Evolutionary conservation across 2,888 invertebrate genomes (phyloP), one percentile per base, ranked within the genome.

Genomic region (Megastigmus dorsalis): DNA sequence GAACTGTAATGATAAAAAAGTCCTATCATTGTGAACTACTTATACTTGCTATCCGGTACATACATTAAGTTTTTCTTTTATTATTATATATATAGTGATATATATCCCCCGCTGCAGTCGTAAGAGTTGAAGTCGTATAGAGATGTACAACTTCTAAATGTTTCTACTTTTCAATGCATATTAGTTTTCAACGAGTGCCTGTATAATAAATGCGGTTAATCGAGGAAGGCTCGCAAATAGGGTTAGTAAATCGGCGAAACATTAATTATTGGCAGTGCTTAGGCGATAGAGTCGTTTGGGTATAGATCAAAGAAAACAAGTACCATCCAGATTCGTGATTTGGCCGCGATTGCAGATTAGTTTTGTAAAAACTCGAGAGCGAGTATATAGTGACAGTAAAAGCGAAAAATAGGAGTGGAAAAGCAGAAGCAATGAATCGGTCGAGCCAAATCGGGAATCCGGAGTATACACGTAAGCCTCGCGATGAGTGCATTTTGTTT

Each of bases 241-340:
- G 78, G 83, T 85, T 85, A 85, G 84, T 85, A 80, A 76, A 79
- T 83, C 82, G 82, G 82, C 82, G 79, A 84, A 83, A 84, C 77
- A 80, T 84, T 84, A 85, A 85, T 86, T 77, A 81, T 82, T 83
- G 80, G 86, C 86, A 85, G 86, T 86, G 86, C 85, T 81, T 13
- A 86, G 86, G 85, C 85, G 77, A 80, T 80, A 84, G 80, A 82
- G 78, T 80, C 66, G n/a, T n/a, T 77, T 77, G 73, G 74, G 70
- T n/a, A n/a, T n/a, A n/a, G n/a, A n/a, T n/a, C n/a, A n/a, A n/a
- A n/a, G n/a, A n/a, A n/a, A n/a, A n/a, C n/a, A 76, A 69, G 57
- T 48, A 57, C 9, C 20, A 23, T 55, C 54, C 43, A 20, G 43
- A 60, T 52, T 69, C 41, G 60, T 62, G 33, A 62, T 67, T 66